These are phyloP conservation scores for Drosophila takahashii DNA, from an alignment of 1,140 invertebrate genomes.

Conservation along the genomic window DNA sequence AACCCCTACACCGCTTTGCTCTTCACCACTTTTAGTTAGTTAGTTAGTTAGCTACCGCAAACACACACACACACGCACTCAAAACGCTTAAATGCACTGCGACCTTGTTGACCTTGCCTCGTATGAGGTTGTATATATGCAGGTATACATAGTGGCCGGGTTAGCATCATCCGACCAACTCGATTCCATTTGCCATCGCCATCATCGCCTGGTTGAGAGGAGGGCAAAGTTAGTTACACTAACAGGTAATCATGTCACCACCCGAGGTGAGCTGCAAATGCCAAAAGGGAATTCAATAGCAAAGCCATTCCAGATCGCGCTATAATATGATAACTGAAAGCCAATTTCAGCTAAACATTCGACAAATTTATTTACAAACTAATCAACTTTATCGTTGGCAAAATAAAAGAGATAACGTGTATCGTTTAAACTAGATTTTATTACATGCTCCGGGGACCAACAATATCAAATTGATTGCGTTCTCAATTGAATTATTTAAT, in stretches of 20 bases:
- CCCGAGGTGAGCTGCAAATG: constrained; percentile 26
- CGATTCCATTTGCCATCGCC: constrained; percentile 15
- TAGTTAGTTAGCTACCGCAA: constrained; percentile 50
- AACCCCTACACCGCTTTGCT: not conserved
- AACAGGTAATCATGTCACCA: constrained; percentile 43
- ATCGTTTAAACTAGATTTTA: constrained; percentile 1
- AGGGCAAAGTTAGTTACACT: constrained; percentile 34
- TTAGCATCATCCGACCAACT: constrained; percentile 25
- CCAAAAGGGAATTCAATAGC: constrained; percentile 30
- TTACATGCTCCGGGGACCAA: not conserved
- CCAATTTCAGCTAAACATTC: constrained; percentile 21
- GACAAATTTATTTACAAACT: constrained; percentile 11
- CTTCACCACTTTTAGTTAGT: constrained; percentile 47
- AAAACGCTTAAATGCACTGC: constrained; percentile 62
- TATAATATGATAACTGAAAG: constrained; percentile 9
- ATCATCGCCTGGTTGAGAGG: constrained; percentile 1
- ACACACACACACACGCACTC: constrained; percentile 8
- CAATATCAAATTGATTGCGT: not conserved
- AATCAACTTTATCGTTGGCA: constrained; percentile 2
- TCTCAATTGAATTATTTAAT: not conserved
- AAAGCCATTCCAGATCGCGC: constrained; percentile 20
- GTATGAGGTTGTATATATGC: constrained; percentile 1
- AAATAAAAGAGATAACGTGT: constrained; percentile 20
- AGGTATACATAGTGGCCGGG: constrained; percentile 3
- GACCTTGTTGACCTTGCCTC: constrained; percentile 66